Evolutionary conservation across 2,797 vertebrate species (phyloP).

Genomic region (Characodon lateralis): DNA sequence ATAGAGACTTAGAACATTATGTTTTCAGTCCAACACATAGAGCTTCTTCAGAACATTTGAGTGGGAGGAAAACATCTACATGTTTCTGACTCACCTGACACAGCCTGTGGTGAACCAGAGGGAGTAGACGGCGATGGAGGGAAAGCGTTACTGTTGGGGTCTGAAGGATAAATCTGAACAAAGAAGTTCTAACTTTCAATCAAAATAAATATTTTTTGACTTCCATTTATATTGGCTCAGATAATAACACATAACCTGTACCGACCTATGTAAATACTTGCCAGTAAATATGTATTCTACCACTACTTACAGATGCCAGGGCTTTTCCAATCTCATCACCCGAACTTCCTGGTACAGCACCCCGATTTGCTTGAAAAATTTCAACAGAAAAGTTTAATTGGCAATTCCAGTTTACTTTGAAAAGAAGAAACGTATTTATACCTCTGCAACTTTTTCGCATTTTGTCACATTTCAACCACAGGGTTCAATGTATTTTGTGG

Average conservation of each 20-base stretch:
- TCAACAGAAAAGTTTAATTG: slow-evolving; percentile 1
- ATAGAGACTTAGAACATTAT: not conserved
- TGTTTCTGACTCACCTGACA: slow-evolving; percentile 84
- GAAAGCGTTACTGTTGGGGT: slow-evolving; percentile 92
- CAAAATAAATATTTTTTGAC: not conserved
- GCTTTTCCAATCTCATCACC: slow-evolving; percentile 98
- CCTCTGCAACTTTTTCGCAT: not conserved
- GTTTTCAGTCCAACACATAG: slow-evolving; percentile 55
- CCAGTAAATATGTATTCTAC: not conserved
- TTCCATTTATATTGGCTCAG: not conserved
- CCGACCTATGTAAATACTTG: not conserved
- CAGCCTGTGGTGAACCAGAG: slow-evolving; percentile 92
- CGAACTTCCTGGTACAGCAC: slow-evolving; percentile 88
- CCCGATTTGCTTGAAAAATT: slow-evolving; percentile 82
- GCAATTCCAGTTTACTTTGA: not conserved
- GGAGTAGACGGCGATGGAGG: slow-evolving; percentile 93
- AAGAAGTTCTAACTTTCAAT: slow-evolving; percentile 33
- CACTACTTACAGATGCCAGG: slow-evolving; percentile 90
- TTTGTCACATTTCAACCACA: slow-evolving; percentile 5
- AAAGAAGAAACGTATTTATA: not conserved
- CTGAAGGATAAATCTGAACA: slow-evolving; percentile 93
- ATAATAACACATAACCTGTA: not conserved
- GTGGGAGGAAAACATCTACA: no score
- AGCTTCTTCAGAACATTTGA: slow-evolving; percentile 20
- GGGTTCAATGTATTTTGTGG: not conserved